Evolutionary conservation across 2,888 invertebrate genomes (phyloP).

Genomic region (Nemotelus pantherinus): DNA sequence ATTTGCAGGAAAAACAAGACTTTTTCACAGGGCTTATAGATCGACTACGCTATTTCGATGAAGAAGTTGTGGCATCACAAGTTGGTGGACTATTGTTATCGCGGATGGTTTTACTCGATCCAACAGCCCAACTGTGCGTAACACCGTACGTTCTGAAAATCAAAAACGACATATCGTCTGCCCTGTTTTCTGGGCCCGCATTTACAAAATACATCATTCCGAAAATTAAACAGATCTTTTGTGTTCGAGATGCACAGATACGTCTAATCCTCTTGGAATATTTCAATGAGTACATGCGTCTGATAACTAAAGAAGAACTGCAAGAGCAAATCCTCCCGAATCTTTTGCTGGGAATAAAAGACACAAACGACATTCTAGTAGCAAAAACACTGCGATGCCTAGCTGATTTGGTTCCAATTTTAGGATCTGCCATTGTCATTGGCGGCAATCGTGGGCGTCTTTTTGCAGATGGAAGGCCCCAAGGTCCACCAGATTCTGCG

Average conservation of each 20-base stretch:
- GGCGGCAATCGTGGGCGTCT: slow-evolving; percentile 83
- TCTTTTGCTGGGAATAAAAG: slow-evolving; percentile 86
- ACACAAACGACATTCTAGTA: slow-evolving; percentile 84
- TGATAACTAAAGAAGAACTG: slow-evolving; percentile 81
- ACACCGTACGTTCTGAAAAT: slow-evolving; percentile 67
- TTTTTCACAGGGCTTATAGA: slow-evolving; percentile 80
- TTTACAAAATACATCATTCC: slow-evolving; percentile 82
- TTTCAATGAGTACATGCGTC: slow-evolving; percentile 78
- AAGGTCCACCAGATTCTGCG: slow-evolving; percentile 56
- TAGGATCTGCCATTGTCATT: slow-evolving; percentile 86
- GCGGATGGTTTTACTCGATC: slow-evolving; percentile 84
- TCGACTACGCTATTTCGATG: slow-evolving; percentile 77
- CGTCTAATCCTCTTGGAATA: slow-evolving; percentile 80
- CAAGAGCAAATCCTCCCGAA: slow-evolving; percentile 84
- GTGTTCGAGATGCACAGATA: slow-evolving; percentile 85
- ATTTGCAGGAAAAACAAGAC: slow-evolving; percentile 76
- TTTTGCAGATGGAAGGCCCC: slow-evolving; percentile 87
- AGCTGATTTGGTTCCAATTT: slow-evolving; percentile 84
- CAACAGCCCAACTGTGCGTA: slow-evolving; percentile 73
- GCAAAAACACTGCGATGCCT: slow-evolving; percentile 82
- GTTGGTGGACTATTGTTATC: slow-evolving; percentile 81
- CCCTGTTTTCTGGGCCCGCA: slow-evolving; percentile 74
- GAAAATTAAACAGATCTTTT: slow-evolving; percentile 81
- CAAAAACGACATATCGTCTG: slow-evolving; percentile 65
- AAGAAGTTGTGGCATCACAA: slow-evolving; percentile 83